These are phyloP conservation scores for Gorsachius magnificus DNA, from an alignment of 2,797 vertebrate species.

Conservation along the genomic window DNA sequence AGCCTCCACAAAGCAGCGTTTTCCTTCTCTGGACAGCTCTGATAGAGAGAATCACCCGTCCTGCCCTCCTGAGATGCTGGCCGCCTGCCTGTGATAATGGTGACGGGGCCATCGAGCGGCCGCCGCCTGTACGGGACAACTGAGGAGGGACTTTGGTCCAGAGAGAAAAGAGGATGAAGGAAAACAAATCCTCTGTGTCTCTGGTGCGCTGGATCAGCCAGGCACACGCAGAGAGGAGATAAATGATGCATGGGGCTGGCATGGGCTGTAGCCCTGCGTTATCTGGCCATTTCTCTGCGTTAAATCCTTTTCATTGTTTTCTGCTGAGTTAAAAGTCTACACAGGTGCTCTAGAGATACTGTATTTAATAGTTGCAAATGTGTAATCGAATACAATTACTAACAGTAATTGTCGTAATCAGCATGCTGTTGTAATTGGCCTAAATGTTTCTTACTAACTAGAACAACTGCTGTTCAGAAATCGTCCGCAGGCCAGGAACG, in stretches of 20 bases:
- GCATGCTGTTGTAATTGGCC: slow-evolving; percentile 26
- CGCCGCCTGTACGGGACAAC: neutral
- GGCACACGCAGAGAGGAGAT: neutral
- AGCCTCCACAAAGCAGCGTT: neutral
- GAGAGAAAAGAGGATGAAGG: slow-evolving; percentile 22
- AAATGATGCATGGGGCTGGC: neutral
- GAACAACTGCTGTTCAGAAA: slow-evolving; percentile 23
- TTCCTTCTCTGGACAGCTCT: neutral
- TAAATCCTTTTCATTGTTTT: neutral
- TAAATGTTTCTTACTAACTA: slow-evolving; percentile 40
- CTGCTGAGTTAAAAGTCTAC: neutral
- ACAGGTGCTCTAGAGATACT: neutral
- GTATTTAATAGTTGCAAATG: slow-evolving; percentile 23
- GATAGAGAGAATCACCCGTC: neutral
- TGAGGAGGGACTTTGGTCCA: neutral
- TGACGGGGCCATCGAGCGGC: neutral
- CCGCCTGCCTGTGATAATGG: neutral
- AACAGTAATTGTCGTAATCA: slow-evolving; percentile 18
- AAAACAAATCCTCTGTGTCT: neutral
- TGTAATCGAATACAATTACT: slow-evolving; percentile 47
- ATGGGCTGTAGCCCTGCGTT: neutral
- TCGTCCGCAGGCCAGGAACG: neutral
- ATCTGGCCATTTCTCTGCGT: neutral
- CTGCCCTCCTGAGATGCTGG: neutral
- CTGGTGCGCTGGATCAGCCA: neutral